Conservation (phyloP, 2,113 vertebrate genomes). For the Nothocercus julius region DNA sequence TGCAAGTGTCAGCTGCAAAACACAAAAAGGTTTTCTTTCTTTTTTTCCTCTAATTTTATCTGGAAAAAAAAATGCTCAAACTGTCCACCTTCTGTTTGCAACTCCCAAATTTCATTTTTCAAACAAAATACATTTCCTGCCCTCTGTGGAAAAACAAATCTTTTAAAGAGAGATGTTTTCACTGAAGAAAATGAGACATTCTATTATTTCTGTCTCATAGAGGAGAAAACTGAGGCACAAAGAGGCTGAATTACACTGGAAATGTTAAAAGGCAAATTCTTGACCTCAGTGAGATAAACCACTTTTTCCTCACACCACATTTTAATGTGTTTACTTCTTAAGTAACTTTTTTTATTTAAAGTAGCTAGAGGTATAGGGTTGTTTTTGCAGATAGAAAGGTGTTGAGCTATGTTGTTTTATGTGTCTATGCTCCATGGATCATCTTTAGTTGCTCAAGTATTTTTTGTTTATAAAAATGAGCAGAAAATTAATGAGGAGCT, state of each 20-base stretch:
- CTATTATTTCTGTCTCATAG: background rate
- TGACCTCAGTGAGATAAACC: background rate
- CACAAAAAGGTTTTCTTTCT: background rate
- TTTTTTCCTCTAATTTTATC: background rate
- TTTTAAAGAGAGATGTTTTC: background rate
- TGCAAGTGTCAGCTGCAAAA: background rate
- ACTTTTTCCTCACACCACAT: background rate
- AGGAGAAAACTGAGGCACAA: background rate
- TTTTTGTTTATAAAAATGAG: background rate
- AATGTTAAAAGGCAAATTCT: background rate
- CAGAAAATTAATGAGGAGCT: background rate
- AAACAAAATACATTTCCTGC: background rate
- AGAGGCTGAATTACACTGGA: background rate
- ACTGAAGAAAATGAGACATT: background rate
- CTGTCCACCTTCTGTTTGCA: background rate
- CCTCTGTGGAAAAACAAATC: background rate
- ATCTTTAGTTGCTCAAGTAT: background rate
- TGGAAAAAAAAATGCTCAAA: background rate
- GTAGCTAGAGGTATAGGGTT: background rate
- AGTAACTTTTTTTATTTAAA: background rate
- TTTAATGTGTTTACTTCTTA: background rate
- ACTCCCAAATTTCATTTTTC: background rate
- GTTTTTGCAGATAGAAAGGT: conserved; percentile 30
- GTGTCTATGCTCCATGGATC: background rate
- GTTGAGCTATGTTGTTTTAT: background rate